These are phyloP conservation scores for Carapus acus DNA, from an alignment of 2,797 vertebrate species.

Conservation along the genomic window DNA sequence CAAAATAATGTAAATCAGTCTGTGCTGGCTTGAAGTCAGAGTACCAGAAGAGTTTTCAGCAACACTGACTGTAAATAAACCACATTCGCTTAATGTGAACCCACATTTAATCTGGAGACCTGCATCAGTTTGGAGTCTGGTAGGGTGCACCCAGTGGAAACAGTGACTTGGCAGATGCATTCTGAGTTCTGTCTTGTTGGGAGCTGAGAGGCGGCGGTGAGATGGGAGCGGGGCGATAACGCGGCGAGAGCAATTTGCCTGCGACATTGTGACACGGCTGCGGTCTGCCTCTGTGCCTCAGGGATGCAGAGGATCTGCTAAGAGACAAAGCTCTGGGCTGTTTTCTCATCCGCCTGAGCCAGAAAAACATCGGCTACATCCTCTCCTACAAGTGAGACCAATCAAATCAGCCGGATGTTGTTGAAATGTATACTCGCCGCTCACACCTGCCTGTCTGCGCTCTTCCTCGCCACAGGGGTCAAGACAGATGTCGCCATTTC, in stretches of 20 bases:
- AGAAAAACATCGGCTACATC: slow-evolving; percentile 77
- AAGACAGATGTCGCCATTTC: slow-evolving; percentile 79
- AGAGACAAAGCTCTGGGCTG: slow-evolving; percentile 70
- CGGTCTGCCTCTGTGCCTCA: slow-evolving; percentile 43
- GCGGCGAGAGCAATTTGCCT: slow-evolving; percentile 29
- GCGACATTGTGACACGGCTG: slow-evolving; percentile 3
- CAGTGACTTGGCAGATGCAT: too few relatives aligned
- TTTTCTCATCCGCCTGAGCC: slow-evolving; percentile 81
- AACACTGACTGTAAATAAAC: too few relatives aligned
- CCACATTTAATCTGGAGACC: too few relatives aligned
- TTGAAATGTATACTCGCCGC: accelerated
- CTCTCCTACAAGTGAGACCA: slow-evolving; percentile 80
- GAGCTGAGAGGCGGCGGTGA: too few relatives aligned
- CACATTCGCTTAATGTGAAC: too few relatives aligned
- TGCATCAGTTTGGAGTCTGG: too few relatives aligned
- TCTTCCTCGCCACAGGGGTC: slow-evolving; percentile 67
- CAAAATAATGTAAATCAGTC: too few relatives aligned
- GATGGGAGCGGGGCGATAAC: background rate
- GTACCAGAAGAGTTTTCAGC: too few relatives aligned
- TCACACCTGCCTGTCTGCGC: background rate
- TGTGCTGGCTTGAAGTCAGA: too few relatives aligned
- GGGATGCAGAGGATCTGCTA: slow-evolving; percentile 77
- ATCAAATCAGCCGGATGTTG: background rate
- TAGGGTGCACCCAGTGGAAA: too few relatives aligned
- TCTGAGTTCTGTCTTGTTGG: too few relatives aligned